phyloP scores from a whole-genome alignment of 2,888 invertebrate genomes.

The Morpho helenor region DNA sequence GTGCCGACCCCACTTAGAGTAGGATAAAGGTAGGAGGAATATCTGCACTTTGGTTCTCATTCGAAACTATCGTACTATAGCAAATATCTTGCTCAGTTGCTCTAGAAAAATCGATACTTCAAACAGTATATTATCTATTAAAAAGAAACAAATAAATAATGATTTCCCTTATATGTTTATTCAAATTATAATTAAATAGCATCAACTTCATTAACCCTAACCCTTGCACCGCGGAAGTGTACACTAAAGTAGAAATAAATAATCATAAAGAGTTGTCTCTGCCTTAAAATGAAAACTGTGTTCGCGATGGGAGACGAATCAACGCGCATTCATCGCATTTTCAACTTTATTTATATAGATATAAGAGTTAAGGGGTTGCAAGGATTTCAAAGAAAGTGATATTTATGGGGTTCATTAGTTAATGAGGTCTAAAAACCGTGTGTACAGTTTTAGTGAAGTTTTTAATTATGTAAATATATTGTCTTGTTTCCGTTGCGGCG shows the following conservation, averaged over 20 bases:
- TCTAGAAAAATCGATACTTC: no score
- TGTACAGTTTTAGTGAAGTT: constrained; percentile 27
- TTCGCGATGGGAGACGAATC: constrained; percentile 32
- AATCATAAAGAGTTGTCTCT: constrained; percentile 58
- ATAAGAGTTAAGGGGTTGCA: constrained; percentile 27
- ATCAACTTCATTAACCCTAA: constrained; percentile 23
- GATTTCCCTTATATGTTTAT: not conserved
- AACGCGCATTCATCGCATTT: constrained; percentile 6
- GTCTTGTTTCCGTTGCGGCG: constrained; percentile 8
- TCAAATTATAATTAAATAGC: constrained; percentile 12
- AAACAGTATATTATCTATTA: no score
- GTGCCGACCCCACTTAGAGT: no score
- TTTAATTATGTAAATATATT: constrained; percentile 28
- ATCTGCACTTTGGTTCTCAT: no score
- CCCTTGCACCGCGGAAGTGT: constrained; percentile 34
- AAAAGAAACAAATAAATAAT: not conserved
- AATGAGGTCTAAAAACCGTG: constrained; percentile 47
- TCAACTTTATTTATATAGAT: constrained; percentile 4
- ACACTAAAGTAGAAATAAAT: constrained; percentile 50
- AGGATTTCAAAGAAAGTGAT: constrained; percentile 66
- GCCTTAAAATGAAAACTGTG: constrained; percentile 76
- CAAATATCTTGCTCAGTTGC: no score
- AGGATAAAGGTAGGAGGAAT: no score
- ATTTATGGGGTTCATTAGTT: constrained; percentile 62
- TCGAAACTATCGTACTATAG: no score